These are phyloP conservation scores for Synanthedon tipuliformis DNA, from an alignment of 2,888 invertebrate species.

Conservation along the genomic window DNA sequence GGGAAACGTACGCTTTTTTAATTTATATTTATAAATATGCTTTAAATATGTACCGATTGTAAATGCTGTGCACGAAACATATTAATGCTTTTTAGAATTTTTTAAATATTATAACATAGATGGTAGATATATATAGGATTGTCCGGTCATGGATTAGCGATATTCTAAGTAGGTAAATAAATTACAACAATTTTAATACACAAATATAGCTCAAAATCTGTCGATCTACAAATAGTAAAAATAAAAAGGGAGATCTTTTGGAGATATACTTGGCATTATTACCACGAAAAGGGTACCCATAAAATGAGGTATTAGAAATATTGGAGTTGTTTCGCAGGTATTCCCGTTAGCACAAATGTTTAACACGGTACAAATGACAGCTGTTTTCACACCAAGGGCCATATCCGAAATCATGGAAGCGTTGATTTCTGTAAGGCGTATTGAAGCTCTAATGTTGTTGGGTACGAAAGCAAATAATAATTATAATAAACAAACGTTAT, in stretches of 20 bases:
- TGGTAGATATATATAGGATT: too few relatives aligned
- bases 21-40: background rate
- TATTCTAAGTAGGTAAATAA: too few relatives aligned
- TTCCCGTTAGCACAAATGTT: constrained; percentile 82
- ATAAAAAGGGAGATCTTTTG: too few relatives aligned
- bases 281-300: too few relatives aligned
- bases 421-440: constrained; percentile 66
- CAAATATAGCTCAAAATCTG: too few relatives aligned
- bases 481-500: constrained; percentile 9
- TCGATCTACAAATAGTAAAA: too few relatives aligned
- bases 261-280: too few relatives aligned
- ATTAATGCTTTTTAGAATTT: too few relatives aligned
- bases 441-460: constrained; percentile 66
- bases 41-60: background rate
- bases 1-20: background rate
- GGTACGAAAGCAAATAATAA: constrained; percentile 52
- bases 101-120: too few relatives aligned
- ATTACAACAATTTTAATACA: too few relatives aligned
- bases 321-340: constrained; percentile 55
- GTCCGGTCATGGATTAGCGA: too few relatives aligned
- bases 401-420: constrained; percentile 70
- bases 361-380: constrained; percentile 75
- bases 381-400: constrained; percentile 65
- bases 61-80: background rate
- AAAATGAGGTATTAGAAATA: background rate